phyloP scores from a whole-genome alignment of 2,797 vertebrate species.

The Syngnathus acus region DNA sequence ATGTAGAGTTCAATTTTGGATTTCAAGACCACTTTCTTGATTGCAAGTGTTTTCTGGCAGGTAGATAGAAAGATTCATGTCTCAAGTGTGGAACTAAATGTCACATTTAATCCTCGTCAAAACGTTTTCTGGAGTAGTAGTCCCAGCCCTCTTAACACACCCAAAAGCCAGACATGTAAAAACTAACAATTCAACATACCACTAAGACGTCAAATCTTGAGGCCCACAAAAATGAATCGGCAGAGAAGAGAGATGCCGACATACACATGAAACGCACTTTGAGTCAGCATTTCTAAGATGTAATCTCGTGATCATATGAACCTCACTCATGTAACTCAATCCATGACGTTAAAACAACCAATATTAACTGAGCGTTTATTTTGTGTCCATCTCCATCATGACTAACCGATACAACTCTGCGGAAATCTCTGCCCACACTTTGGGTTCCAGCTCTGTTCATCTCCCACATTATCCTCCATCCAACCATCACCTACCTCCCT shows the following conservation, averaged over 20 bases:
- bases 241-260: slow-evolving; percentile 9
- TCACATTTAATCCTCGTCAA: not conserved
- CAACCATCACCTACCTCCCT: not conserved
- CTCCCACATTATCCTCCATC: slow-evolving; percentile 12
- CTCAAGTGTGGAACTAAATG: not conserved
- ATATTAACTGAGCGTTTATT: not conserved
- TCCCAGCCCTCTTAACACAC: not conserved
- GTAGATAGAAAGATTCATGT: not conserved
- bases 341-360: not conserved
- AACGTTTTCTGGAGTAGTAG: slow-evolving; percentile 3
- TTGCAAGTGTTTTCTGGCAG: slow-evolving; percentile 4
- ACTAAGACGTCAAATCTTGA: slow-evolving; percentile 19
- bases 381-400: not conserved
- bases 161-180: slow-evolving; percentile 20
- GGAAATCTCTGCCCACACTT: not conserved
- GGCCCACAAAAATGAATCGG: slow-evolving; percentile 5
- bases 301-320: not conserved
- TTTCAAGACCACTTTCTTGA: not conserved
- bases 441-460: slow-evolving; percentile 9
- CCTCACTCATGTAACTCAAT: not conserved
- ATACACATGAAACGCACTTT: not conserved
- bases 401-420: not conserved
- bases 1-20: not conserved
- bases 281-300: not conserved
- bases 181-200: slow-evolving; percentile 34